Base-by-base conservation (phyloP, 2,888 invertebrate species). In the Cosmia pyralina region DNA sequence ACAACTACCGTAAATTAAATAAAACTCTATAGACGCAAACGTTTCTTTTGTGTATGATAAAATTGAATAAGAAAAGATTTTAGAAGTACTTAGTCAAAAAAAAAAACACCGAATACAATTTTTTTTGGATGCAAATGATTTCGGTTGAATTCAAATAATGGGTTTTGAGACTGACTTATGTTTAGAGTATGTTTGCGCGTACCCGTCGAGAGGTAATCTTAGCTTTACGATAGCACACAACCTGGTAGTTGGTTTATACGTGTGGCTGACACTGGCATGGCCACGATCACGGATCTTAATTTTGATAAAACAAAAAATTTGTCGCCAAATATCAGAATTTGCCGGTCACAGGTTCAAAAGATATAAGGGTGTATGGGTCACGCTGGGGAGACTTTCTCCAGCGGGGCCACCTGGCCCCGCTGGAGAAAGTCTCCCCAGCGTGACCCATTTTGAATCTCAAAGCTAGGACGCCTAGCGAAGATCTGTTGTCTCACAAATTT, bases 171-270 rank as follows among this genome's bases (percentile, higher is more conserved):
- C 28, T 71, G 67, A 50, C 46, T 34, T 62, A 53, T 55, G 65
- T 57, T 69, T 67, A 59, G 53, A 58, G 62, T 71, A 66, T 55
- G 69, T 73, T 85, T 78, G 65, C 83, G 73, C 60, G 71, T 73
- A 85, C 71, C 67, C 68, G 63, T 68, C 62, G 48, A 73, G 71
- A 74, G 70, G 70, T 83, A 79, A 68, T 82, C 48, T 82, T 65
- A 84, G 69, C 67, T 86, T 89, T 86, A 89, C 67, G 84, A 88
- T 94, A 94, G 92, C 93, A 95, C 95, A 96, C 95, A 96, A 95
- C 95, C 96, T 90, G 90, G 87, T 90, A 92, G 92, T 94, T 92
- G 91, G 90, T 90, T 89, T 88, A 90, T 85, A 92, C 94, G n/a
- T n/a, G n/a, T n/a, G n/a, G n/a, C n/a, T n/a, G n/a, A n/a, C n/a